Conservation (phyloP, 2,113 vertebrate genomes). For the Mormyrus lacerda region DNA sequence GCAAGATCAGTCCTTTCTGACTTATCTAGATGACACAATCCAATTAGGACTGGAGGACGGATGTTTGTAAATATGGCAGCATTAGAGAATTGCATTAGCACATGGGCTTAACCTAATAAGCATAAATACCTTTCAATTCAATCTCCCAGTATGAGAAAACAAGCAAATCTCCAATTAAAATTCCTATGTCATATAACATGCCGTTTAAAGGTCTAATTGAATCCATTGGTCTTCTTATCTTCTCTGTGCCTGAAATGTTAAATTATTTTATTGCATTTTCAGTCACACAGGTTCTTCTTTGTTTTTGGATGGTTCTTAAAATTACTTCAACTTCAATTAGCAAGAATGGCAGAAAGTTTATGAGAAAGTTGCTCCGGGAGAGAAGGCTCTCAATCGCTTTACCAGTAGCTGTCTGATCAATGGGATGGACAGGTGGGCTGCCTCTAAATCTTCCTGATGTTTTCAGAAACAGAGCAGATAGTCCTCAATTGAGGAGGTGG, state of each 20-base stretch:
- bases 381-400: not conserved
- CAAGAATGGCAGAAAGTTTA: not conserved
- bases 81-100: slow-evolving; percentile 52
- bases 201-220: not conserved
- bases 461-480: not conserved
- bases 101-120: slow-evolving; percentile 40
- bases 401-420: not conserved
- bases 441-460: not conserved
- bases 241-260: not conserved
- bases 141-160: slow-evolving; percentile 29
- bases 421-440: not conserved
- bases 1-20: slow-evolving; percentile 26
- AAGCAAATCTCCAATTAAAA: not conserved
- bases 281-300: too few relatives aligned
- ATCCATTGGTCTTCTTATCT: not conserved
- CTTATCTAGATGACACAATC: slow-evolving; percentile 44
- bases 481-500: not conserved
- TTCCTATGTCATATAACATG: not conserved
- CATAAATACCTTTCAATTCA: slow-evolving; percentile 45
- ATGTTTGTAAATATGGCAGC: slow-evolving; percentile 29
- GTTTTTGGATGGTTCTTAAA: not conserved
- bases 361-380: not conserved
- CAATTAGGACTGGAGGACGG: slow-evolving; percentile 51
- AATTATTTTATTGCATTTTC: not conserved
- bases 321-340: not conserved